Evolutionary conservation across 2,888 invertebrate species (phyloP).

Genomic region (Chrysopilus asiliformis): DNA sequence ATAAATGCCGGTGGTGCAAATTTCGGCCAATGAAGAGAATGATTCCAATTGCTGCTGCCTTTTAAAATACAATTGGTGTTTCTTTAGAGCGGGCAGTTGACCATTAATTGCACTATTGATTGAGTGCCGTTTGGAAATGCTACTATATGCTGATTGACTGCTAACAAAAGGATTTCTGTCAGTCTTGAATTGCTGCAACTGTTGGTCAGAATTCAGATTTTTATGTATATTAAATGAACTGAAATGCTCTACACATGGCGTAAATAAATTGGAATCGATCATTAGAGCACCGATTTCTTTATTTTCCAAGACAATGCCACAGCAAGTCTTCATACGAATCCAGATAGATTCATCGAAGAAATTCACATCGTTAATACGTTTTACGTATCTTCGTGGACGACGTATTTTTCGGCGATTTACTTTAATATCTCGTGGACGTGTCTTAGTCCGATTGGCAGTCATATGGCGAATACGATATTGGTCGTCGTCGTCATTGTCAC

Average conservation of each 20-base stretch:
- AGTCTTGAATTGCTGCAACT: no score
- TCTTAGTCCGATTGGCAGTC: conserved; percentile 17
- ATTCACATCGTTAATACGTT: conserved; percentile 20
- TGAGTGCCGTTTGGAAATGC: not conserved
- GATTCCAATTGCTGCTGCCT: conserved; percentile 20
- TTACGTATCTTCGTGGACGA: conserved; percentile 7
- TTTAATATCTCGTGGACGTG: conserved; percentile 25
- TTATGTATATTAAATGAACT: conserved; percentile 1
- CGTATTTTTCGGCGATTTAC: conserved; percentile 15
- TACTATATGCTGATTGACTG: not conserved
- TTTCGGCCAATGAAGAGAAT: no score
- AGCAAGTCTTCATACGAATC: conserved; percentile 27
- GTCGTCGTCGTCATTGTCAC: conserved; percentile 21
- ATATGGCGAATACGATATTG: not conserved
- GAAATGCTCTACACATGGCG: conserved; percentile 27
- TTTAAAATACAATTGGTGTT: conserved; percentile 34
- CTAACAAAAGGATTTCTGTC: not conserved
- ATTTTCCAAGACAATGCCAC: conserved; percentile 27
- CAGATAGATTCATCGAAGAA: conserved; percentile 30
- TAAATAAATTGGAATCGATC: conserved; percentile 26
- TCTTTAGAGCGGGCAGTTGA: conserved; percentile 28
- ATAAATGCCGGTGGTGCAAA: not conserved
- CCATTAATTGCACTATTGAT: not conserved
- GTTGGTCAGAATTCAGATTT: no score
- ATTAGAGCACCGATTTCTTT: conserved; percentile 22